These are phyloP conservation scores for Leptobrachium leishanense DNA, from an alignment of 2,113 vertebrate genomes.

Conservation along the genomic window DNA sequence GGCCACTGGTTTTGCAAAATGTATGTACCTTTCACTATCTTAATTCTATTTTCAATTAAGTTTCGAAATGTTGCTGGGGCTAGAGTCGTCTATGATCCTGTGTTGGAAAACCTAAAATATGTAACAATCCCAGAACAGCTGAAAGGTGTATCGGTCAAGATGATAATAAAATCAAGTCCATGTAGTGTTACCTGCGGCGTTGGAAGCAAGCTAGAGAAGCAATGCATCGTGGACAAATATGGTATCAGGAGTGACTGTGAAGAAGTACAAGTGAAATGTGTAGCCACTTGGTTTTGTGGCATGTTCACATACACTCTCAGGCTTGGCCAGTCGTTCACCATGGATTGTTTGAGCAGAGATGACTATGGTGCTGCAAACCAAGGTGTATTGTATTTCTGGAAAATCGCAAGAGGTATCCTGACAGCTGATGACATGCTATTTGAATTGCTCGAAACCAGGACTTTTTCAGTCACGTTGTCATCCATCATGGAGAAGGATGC, in stretches of 20 bases:
- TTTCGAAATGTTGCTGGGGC: too few relatives aligned
- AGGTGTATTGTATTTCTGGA: slow-evolving; percentile 75
- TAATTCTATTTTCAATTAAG: too few relatives aligned
- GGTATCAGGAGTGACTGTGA: slow-evolving; percentile 56
- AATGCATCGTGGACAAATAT: slow-evolving; percentile 61
- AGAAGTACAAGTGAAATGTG: slow-evolving; percentile 59
- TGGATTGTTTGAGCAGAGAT: slow-evolving; percentile 71
- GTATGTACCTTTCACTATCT: too few relatives aligned
- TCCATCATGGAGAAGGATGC: slow-evolving; percentile 66
- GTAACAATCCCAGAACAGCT: slow-evolving; percentile 53
- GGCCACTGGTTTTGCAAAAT: too few relatives aligned
- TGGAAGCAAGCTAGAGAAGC: slow-evolving; percentile 71
- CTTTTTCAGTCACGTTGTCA: slow-evolving; percentile 61
- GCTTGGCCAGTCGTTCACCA: slow-evolving; percentile 59
- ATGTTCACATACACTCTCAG: slow-evolving; percentile 65
- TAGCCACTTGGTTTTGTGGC: slow-evolving; percentile 75
- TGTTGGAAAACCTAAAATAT: neutral
- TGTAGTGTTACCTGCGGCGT: slow-evolving; percentile 86
- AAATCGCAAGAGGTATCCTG: slow-evolving; percentile 73
- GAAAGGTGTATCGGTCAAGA: slow-evolving; percentile 35
- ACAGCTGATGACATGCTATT: slow-evolving; percentile 74
- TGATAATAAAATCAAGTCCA: slow-evolving; percentile 59
- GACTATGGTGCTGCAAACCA: slow-evolving; percentile 52
- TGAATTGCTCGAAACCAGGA: slow-evolving; percentile 42
- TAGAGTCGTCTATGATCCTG: too few relatives aligned